Evolutionary conservation across 2,113 vertebrate genomes (phyloP), one percentile per base, ranked within the genome.

Genomic region (Aythya baeri): DNA sequence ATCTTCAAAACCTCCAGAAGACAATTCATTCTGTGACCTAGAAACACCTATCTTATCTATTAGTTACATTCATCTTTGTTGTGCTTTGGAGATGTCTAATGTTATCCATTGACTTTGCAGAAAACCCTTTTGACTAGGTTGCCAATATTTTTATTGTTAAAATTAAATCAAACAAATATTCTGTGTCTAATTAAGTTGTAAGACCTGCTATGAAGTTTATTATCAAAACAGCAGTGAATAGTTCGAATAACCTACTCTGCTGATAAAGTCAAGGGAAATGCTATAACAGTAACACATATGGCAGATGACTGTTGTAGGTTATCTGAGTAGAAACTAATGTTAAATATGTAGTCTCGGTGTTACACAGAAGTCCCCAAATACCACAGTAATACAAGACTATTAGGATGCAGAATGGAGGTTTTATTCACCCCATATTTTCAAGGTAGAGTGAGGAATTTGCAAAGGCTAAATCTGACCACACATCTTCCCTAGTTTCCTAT

Each of bases 141-240:
- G 49, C 20, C 18, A 73, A 74, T 6, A 49, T 9, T 89, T 89
- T 50, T 49, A 36, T 70, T 77, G 68, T 81, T 91, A 86, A 92
- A 92, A 88, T 83, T 54, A 91, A 95, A 83, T 89, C 29, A 88
- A 93, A 54, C 21, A 68, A 94, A 91, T 44, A 86, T 54, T 66
- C 61, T 9, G 20, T 66, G 23, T 44, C 23, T 91, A 89, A 77
- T 94, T 94, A 93, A 83, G 58, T 58, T 85, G 10, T 54, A 85
- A 88, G 76, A 23, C 41, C 58, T 89, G 23, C 54, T 57, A 10
- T 54, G 15, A 49, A 79, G 44, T 91, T 95, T 88, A 58, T 27
- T 95, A 41, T 49, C 72, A 66, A 89, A 89, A 61, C 6, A 68
- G 18, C 5, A 2, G 26, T 80, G 75, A 93, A 88, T 86, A 86